Conservation (phyloP, 2,113 vertebrate genomes). For the Alexandromys fortis region DNA sequence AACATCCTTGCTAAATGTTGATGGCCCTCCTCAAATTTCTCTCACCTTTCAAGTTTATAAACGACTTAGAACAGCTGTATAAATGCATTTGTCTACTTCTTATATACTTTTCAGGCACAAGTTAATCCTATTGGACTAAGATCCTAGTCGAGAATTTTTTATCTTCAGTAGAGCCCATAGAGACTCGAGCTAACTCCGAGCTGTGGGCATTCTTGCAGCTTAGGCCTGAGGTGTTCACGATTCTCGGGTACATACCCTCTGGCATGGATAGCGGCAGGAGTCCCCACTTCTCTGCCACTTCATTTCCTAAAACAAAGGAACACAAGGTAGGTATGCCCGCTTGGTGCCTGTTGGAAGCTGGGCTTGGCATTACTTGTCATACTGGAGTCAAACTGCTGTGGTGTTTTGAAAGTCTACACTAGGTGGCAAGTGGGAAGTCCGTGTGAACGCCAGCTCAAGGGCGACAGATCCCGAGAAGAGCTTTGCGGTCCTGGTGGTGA, state of each 20-base stretch:
- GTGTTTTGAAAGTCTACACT: background rate
- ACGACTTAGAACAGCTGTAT: background rate
- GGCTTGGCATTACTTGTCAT: background rate
- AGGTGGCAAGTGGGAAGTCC: background rate
- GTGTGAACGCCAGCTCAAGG: background rate
- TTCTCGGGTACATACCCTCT: background rate
- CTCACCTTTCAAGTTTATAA: conserved; percentile 15
- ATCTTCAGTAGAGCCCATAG: background rate
- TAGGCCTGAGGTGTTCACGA: background rate
- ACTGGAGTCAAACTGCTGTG: background rate
- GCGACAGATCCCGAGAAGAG: background rate
- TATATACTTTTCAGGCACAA: background rate
- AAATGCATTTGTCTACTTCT: conserved; percentile 34
- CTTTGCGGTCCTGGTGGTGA: background rate
- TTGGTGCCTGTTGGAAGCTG: background rate
- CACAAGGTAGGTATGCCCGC: background rate
- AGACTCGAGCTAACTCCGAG: background rate
- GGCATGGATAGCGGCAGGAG: background rate
- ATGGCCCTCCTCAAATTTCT: background rate
- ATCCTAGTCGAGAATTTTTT: background rate
- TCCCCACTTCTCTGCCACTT: background rate
- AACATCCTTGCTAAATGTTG: background rate
- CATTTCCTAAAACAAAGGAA: background rate
- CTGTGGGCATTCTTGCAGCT: background rate
- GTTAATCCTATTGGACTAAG: conserved; percentile 6